phyloP scores from a whole-genome alignment of 2,888 invertebrate species.

The Drosophila kambysellisi region DNA sequence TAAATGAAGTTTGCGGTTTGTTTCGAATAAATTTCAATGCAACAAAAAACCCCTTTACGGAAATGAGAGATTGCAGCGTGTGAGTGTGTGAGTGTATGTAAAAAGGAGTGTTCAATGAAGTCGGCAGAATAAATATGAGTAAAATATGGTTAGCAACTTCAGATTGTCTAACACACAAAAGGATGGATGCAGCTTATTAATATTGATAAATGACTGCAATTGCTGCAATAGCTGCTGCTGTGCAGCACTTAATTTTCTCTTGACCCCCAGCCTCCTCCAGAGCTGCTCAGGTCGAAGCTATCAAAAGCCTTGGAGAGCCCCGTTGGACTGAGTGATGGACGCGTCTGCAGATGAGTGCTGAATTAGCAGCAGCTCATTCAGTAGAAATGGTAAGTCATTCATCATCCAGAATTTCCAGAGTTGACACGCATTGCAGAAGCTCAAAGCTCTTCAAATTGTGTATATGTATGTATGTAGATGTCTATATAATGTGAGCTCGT shows the following conservation, averaged over 20 bases:
- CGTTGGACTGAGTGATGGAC: not conserved
- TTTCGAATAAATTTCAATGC: conserved; percentile 30
- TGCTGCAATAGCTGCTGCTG: not conserved
- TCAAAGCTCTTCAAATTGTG: not conserved
- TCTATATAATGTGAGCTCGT: not conserved
- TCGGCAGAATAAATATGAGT: not conserved
- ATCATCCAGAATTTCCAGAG: conserved; percentile 24
- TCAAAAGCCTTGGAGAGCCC: not conserved
- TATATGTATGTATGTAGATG: not conserved
- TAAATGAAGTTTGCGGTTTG: conserved; percentile 65
- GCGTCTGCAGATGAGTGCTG: conserved; percentile 16
- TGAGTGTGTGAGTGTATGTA: not conserved
- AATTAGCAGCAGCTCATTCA: conserved; percentile 21
- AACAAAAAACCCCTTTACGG: conserved; percentile 13
- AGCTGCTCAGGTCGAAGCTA: conserved; percentile 6
- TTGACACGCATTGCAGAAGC: conserved; percentile 31
- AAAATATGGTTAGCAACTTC: conserved; percentile 6
- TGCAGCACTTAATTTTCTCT: not conserved
- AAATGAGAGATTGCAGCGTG: conserved; percentile 31
- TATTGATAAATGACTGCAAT: conserved; percentile 24
- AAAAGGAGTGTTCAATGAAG: conserved; percentile 6
- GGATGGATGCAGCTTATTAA: conserved; percentile 26
- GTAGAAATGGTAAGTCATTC: conserved; percentile 31
- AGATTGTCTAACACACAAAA: conserved; percentile 8
- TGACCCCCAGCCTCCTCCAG: not conserved